Base-by-base conservation (phyloP, 1,140 invertebrate genomes). In the Zaprionus ornatus region DNA sequence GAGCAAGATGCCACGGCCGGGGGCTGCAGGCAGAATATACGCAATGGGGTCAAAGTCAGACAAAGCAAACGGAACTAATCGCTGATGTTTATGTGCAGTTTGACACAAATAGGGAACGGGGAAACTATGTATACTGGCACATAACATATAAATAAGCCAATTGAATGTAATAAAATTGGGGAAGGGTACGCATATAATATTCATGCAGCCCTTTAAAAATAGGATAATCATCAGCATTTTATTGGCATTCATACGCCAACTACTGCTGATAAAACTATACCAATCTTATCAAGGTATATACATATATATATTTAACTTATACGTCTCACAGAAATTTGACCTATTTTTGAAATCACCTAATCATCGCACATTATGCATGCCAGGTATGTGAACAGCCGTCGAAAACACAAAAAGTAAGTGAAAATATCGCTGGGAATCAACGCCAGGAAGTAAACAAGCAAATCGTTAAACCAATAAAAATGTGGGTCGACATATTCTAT, bases 31-130 rank as follows among this genome's bases (percentile, higher is more conserved):
- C 56, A 52, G 74, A 72, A 64, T 32, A 64, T 54, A 57, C 50
- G 29, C 9, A 84, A 80, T 70, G 80, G 48, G 84, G 84, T 75
- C 84, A 87, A 88, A 87, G 84, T 84, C 84, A 80, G 59, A 32
- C 76, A 66, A 66, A 65, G 27, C 67, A 72, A 45, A 71, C 66
- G 40, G n/a, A 52, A 70, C 65, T 45, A 37, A 68, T 69, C 45
- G 54, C 42, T 45, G 3, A 70, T 71, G 55, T 64, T 63, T 63
- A 69, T 40, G 42, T 63, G 59, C 19, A 55, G 23, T 74, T 55
- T 63, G 17, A 32, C n/a, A 29, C 13, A 37, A 66, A 32, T 60
- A 60, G 23, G 60, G 21, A 77, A 60, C 57, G 45, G 15, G 32
- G 19, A 55, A 42, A 19, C n/a, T 35, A 68, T 19, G 27, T 35